Evolutionary conservation across 2,888 invertebrate genomes (phyloP).

Genomic region (Chaitophorus viminalis): DNA sequence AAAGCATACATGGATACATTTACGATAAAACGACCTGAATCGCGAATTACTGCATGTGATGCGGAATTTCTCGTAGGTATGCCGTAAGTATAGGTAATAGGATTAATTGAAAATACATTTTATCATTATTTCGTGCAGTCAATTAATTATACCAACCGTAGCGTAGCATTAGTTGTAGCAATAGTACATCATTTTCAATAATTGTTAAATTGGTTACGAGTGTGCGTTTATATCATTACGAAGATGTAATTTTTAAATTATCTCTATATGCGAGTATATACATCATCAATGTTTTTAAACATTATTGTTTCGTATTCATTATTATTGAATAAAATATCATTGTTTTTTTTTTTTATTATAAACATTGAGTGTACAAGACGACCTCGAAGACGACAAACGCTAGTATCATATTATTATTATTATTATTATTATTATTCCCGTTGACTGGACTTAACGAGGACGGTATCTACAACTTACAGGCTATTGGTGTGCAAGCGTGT

Average conservation of each 20-base stretch:
- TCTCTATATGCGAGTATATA: neutral
- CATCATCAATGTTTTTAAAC: neutral
- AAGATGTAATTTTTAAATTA: neutral
- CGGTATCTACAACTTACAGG: no score
- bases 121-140: slow-evolving; percentile 2
- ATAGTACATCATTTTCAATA: neutral
- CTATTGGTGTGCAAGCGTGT: no score
- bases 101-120: slow-evolving; percentile 43
- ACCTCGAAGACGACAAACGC: no score
- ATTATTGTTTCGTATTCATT: neutral
- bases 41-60: neutral
- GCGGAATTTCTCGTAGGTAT: neutral
- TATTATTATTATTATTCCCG: no score
- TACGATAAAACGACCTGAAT: neutral
- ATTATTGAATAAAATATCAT: no score
- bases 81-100: neutral
- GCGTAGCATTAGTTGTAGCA: neutral
- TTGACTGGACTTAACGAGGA: no score
- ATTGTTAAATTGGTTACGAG: neutral
- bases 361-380: neutral
- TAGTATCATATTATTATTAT: no score
- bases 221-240: neutral
- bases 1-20: neutral
- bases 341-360: neutral
- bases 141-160: neutral